Evolutionary conservation across 53 echinoderm and acorn worm species (phyloP), one percentile per base, ranked within the genome.

Genomic region (Stichopus horrens): DNA sequence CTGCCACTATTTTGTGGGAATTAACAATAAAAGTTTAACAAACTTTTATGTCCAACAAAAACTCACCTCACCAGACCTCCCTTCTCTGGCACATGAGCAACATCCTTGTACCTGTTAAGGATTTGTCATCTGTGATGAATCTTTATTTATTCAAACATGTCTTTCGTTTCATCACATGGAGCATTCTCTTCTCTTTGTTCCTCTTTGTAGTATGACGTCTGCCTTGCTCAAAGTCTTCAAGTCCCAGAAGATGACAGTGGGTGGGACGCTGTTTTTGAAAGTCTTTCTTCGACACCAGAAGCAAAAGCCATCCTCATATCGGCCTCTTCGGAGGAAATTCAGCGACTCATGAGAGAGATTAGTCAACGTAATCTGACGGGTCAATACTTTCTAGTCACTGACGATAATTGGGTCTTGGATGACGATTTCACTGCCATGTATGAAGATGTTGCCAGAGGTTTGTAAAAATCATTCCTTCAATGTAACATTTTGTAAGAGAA

Each of bases 231-330:
- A 60, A 14, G 21, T 8, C 21, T 94, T n/a, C 9, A 76, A 21
- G 83, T 95, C 6, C 74, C 76, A 21, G 19, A 87, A 8, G 73
- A 84, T 9, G 68, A 65, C 54, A 85, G 19, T 0, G 73, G 86
- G 9, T 92, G 93, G 93, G 93, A 92, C 21, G 71, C 76, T 4
- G 66, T 92, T 13, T 89, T 96, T 83, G 13, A 66, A 6, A 76
- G 52, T 0, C 77, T 96, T 14, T 63, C 74, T 3, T 59, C 84
- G 16, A 87, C 88, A 5, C 82, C 92, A 21, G 89, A 86, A n/a
- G 96, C 96, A 4, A 96, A 93, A 19, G 94, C 88, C 20, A 71
- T 94, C 8, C 73, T 93, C 7, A 89, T 96, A 11, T 21, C 89
- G 11, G 83, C 93, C 52, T 74, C 86, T 8, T 73, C 88, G 4